Base-by-base conservation (phyloP, 2,797 vertebrate genomes). In the Sebastes umbrosus region DNA sequence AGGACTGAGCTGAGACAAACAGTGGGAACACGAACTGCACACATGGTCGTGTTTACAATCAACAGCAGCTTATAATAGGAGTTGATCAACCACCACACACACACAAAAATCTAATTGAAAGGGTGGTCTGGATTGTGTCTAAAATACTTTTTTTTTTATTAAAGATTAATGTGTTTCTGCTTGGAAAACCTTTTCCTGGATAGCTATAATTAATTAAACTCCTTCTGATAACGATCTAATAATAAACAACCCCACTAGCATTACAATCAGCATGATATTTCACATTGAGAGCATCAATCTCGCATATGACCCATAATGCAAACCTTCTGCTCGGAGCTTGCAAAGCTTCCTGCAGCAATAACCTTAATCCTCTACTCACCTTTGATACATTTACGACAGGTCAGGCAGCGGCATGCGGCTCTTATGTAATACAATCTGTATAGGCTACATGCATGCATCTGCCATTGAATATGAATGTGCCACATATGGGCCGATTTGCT, bases 381-480 rank as follows among this genome's bases (percentile, higher is more conserved):
- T 88, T 66, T 90, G 83, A 75, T 83, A 76, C 86, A 81, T 77
- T 71, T 77, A 76, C 32, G 66, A 84, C 84, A 88, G 85, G 85
- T 89, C 88, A 87, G 27, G 54, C 72, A 50, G 64, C 69, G 5
- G 72, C 86, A 85, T 73, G 85, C 80, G 52, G 75, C 67, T 87
- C 58, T 91, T 93, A 92, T 52, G 83, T 83, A 93, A 93, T 69
- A 22, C 70, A 84, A 72, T 84, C 66, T 83, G 82, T 60, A 43
- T 16, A 11, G 8, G 64, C 36, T 66, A 63, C 79, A 68, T 70
- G 72, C 73, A 80, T 29, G 72, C 76, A 84, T 92, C 90, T 85
- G 74, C 68, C 72, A 85, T 52, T 8, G 14, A 46, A 70, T 65
- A 66, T 29, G 32, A 75, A 81, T 29, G 82, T 46, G 57, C 59